These are phyloP conservation scores for Epistrophe grossulariae DNA, from an alignment of 2,888 invertebrate genomes.

Conservation along the genomic window DNA sequence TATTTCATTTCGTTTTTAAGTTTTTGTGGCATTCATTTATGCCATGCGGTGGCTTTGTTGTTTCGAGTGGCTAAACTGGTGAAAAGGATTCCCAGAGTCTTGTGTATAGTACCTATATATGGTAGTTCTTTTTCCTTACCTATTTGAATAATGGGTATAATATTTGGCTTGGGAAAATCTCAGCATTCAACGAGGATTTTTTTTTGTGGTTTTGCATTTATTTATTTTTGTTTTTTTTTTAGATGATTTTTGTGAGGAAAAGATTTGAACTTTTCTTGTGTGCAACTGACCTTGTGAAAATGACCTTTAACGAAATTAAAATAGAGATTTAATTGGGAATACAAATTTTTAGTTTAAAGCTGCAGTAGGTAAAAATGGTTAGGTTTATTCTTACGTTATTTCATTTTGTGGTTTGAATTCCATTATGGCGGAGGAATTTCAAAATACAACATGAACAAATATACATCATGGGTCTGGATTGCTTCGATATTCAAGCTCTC, in stretches of 20 bases:
- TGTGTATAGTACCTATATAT: slow-evolving; percentile 23
- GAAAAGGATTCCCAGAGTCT: slow-evolving; percentile 65
- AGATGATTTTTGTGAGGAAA: background rate
- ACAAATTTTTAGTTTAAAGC: background rate
- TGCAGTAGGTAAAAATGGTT: background rate
- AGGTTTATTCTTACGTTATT: too few species aligned
- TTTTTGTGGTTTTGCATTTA: slow-evolving; percentile 35
- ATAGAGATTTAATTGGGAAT: background rate
- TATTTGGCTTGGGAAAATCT: slow-evolving; percentile 33
- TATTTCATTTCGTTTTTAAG: slow-evolving; percentile 74
- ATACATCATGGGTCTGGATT: too few species aligned
- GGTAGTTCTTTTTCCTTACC: slow-evolving; percentile 11
- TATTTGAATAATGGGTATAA: slow-evolving; percentile 23
- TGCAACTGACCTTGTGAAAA: slow-evolving; percentile 15
- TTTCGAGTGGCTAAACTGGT: slow-evolving; percentile 63
- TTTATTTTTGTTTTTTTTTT: background rate
- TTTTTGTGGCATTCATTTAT: slow-evolving; percentile 72
- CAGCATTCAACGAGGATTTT: slow-evolving; percentile 12
- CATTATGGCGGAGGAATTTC: too few species aligned
- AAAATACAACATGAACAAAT: too few species aligned
- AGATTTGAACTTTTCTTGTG: background rate
- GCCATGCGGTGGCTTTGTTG: slow-evolving; percentile 74
- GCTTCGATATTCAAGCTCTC: too few species aligned
- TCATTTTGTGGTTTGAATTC: too few species aligned
- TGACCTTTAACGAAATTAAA: background rate